Percentiles rank a stretch among this genome's conserved stretches.
These are phyloP conservation scores for Micrastur ruficollis DNA, from an alignment of 2,797 vertebrate species.

Conservation along the genomic window DNA sequence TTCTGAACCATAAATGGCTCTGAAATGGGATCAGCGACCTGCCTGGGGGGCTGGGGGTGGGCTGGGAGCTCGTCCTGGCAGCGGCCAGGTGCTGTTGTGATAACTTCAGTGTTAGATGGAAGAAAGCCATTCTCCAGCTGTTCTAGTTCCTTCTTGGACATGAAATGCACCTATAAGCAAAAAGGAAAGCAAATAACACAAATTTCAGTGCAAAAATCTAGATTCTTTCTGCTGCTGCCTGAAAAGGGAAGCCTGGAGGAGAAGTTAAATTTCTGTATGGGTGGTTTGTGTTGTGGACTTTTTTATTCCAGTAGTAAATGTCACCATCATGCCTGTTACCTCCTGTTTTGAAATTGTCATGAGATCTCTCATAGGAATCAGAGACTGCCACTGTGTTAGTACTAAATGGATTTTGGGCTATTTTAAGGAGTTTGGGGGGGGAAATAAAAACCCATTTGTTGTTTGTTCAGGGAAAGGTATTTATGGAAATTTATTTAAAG, in stretches of 20 bases:
- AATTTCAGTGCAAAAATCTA: neutral
- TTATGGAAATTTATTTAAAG: neutral
- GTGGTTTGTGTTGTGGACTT: neutral
- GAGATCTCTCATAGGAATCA: neutral
- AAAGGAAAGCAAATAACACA: too few relatives aligned
- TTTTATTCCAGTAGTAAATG: neutral
- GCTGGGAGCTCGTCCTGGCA: neutral
- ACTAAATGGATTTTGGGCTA: neutral
- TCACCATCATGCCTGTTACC: accelerated
- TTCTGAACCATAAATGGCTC: neutral
- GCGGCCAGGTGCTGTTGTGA: accelerated
- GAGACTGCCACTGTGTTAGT: neutral
- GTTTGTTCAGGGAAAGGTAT: neutral
- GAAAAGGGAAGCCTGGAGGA: neutral
- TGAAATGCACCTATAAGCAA: neutral
- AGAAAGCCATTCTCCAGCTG: neutral
- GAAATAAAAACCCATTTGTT: neutral
- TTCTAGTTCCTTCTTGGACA: neutral
- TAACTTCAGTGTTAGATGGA: neutral
- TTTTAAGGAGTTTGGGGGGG: neutral
- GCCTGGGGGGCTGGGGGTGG: neutral
- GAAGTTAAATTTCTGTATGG: too few relatives aligned
- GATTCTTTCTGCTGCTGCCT: neutral
- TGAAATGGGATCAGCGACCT: neutral
- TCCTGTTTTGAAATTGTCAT: neutral